These are phyloP conservation scores for Lacerta agilis DNA, from an alignment of 2,797 vertebrate genomes.

Conservation along the genomic window DNA sequence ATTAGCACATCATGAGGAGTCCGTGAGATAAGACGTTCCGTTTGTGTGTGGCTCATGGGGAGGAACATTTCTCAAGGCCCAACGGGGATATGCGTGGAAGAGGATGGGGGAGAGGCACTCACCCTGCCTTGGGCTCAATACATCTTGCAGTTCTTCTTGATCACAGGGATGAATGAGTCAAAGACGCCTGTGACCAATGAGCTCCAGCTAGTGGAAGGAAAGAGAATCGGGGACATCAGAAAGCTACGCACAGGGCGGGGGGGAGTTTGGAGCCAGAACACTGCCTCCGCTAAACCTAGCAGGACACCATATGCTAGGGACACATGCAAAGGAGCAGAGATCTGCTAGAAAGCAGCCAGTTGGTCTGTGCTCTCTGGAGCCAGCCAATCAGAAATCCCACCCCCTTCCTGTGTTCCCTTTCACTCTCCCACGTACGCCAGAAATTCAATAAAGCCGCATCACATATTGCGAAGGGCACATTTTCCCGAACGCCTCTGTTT, in stretches of 20 bases:
- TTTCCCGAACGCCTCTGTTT: background rate
- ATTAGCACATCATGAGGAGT: too few species aligned
- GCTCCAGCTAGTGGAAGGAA: conserved; percentile 80
- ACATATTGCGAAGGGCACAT: background rate
- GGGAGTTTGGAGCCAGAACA: too few species aligned
- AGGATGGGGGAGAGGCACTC: conserved; percentile 22
- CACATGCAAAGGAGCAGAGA: background rate
- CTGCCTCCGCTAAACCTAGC: background rate
- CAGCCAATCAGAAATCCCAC: conserved; percentile 7
- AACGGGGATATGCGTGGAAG: background rate
- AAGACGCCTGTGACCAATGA: conserved; percentile 89
- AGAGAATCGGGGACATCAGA: background rate
- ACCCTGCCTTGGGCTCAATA: conserved; percentile 83
- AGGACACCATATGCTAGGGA: background rate
- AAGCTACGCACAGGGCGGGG: background rate
- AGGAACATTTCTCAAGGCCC: background rate
- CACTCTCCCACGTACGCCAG: background rate
- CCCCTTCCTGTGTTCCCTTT: background rate
- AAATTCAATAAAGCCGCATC: background rate
- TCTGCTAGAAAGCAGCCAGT: background rate
- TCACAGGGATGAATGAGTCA: conserved; percentile 90
- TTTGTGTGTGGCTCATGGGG: too few species aligned
- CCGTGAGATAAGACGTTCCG: too few species aligned
- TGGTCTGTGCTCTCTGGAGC: background rate
- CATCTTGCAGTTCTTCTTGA: conserved; percentile 88